Evolutionary conservation across 2,888 invertebrate genomes (phyloP).

Genomic region (Bombylius major): DNA sequence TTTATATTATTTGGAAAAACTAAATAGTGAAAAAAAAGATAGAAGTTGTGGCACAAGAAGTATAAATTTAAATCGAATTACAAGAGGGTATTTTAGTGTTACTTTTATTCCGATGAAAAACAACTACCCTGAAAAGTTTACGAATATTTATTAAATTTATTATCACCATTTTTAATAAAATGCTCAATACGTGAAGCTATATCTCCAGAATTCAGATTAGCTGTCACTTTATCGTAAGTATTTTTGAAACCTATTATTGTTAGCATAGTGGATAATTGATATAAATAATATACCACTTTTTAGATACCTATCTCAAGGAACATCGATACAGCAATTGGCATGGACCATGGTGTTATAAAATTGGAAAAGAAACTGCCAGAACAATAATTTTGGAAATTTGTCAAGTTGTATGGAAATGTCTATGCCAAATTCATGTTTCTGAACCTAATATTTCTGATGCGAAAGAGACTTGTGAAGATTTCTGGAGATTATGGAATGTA

Average conservation of each 20-base stretch:
- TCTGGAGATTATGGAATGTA: constrained; percentile 15
- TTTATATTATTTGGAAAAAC: too few species aligned
- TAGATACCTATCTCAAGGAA: constrained; percentile 1
- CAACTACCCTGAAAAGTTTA: background rate
- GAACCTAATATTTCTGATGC: background rate
- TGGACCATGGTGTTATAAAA: constrained; percentile 1
- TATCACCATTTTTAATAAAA: background rate
- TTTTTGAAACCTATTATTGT: background rate
- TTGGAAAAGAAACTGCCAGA: constrained; percentile 3
- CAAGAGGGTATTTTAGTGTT: background rate
- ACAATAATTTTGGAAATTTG: constrained; percentile 4
- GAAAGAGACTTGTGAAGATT: constrained; percentile 6
- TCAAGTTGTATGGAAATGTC: background rate
- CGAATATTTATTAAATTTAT: background rate
- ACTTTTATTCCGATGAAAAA: background rate
- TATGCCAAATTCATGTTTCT: background rate
- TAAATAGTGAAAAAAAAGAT: too few species aligned
- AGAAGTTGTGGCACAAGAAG: background rate
- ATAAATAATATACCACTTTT: too few species aligned
- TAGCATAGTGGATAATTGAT: background rate
- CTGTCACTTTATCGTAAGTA: constrained; percentile 3
- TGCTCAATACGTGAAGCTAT: background rate
- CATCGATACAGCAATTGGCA: background rate
- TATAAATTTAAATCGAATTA: background rate
- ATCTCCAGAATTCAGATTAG: background rate